phyloP scores from a whole-genome alignment of 1,140 invertebrate species.

The Nixonia krombeini region DNA sequence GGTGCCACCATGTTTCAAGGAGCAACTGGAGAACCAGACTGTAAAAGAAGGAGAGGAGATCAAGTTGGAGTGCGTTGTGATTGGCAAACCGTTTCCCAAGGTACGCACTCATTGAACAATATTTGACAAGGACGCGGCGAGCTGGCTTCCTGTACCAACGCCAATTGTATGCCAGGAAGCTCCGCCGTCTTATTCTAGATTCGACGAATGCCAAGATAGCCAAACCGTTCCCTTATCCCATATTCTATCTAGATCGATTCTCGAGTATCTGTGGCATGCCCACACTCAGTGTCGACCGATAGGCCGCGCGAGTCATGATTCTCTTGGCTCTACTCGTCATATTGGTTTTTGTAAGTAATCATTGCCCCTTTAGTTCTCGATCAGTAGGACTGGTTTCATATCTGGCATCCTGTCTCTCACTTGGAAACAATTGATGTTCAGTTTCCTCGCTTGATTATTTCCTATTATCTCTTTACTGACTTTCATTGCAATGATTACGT shows the following conservation, averaged over 20 bases:
- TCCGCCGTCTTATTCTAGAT: slow-evolving; percentile 50
- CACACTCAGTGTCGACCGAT: slow-evolving; percentile 51
- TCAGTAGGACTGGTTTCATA: too few species aligned
- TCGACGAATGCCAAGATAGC: slow-evolving; percentile 50
- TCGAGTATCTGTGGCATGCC: slow-evolving; percentile 33
- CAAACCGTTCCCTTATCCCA: slow-evolving; percentile 54
- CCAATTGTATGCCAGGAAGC: slow-evolving; percentile 35
- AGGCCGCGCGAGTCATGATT: slow-evolving; percentile 55
- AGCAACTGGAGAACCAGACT: slow-evolving; percentile 75
- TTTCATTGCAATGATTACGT: too few species aligned
- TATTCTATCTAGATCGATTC: slow-evolving; percentile 56
- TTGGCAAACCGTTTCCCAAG: slow-evolving; percentile 82
- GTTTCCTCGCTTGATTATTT: too few species aligned
- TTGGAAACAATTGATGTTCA: too few species aligned
- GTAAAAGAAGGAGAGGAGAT: slow-evolving; percentile 73
- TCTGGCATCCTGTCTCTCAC: too few species aligned
- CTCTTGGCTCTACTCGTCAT: slow-evolving; percentile 50
- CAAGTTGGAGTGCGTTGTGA: slow-evolving; percentile 81
- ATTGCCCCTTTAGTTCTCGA: too few species aligned
- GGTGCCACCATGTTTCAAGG: slow-evolving; percentile 77
- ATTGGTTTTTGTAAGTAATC: slow-evolving; percentile 52
- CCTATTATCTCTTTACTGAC: too few species aligned
- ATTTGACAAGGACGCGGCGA: slow-evolving; percentile 1
- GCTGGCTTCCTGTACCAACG: slow-evolving; percentile 27
- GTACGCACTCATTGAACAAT: slow-evolving; percentile 61